Evolutionary conservation across 2,888 invertebrate genomes (phyloP), one percentile per base, ranked within the genome.

Genomic region (Choreutis nemorana): DNA sequence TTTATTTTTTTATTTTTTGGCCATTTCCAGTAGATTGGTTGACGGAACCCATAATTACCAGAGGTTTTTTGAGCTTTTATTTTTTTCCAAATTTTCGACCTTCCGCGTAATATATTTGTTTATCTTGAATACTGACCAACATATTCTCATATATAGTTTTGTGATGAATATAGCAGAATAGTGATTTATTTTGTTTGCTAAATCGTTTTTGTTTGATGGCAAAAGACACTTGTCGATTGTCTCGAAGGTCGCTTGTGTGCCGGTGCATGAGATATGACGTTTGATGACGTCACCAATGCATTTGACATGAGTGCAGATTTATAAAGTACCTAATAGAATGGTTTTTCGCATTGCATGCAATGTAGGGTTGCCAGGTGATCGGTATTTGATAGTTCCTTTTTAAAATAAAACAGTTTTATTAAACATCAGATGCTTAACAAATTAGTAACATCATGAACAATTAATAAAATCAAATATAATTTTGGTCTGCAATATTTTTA

Each of bases 91-190:
- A 60, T 56, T 62, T 48, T 63, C 71, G 71, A 71, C 72, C 73
- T 73, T 72, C 72, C 70, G 73, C 72, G 71, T 61, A 65, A 64
- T 58, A 53, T n/a, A n/a, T n/a, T n/a, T n/a, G n/a, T n/a, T n/a
- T n/a, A n/a, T n/a, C n/a, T n/a, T n/a, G n/a, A n/a, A n/a, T n/a
- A n/a, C n/a, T n/a, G n/a, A n/a, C n/a, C n/a, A n/a, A n/a, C n/a
- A n/a, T n/a, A n/a, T n/a, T n/a, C n/a, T n/a, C n/a, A n/a, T n/a
- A n/a, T n/a, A n/a, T n/a, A n/a, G n/a, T n/a, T n/a, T n/a, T n/a
- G n/a, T n/a, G n/a, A n/a, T n/a, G n/a, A n/a, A 23, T 20, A 30
- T 28, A 28, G 29, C 31, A 31, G 29, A 21, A 27, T 34, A 34
- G 34, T 33, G 12, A 32, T 34, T 13, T 10, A 32, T 37, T 35